Evolutionary conservation across 2,888 invertebrate genomes (phyloP).

Genomic region (Drosophila pseudotalamancana): DNA sequence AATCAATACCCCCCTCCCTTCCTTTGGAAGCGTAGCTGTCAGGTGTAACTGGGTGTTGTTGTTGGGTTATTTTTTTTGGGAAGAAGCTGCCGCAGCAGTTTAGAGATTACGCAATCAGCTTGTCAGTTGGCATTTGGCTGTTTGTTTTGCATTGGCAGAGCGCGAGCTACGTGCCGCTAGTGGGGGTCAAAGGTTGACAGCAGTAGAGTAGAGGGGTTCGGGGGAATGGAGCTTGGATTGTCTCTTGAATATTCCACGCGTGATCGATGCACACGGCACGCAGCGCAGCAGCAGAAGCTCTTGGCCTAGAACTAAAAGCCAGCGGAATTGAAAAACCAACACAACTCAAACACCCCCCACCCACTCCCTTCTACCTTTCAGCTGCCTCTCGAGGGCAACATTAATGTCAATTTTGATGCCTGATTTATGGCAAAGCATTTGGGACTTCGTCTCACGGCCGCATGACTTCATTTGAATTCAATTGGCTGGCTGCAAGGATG

Average conservation of each 20-base stretch:
- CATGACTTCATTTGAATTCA: slow-evolving; percentile 75
- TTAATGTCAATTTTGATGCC: slow-evolving; percentile 77
- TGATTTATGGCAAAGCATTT: slow-evolving; percentile 76
- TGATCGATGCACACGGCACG: slow-evolving; percentile 66
- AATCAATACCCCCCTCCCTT: neutral
- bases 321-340: slow-evolving; percentile 55
- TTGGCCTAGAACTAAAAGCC: slow-evolving; percentile 13
- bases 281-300: slow-evolving; percentile 14
- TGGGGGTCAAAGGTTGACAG: neutral
- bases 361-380: neutral
- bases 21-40: slow-evolving; percentile 9
- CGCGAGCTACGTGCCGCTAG: slow-evolving; percentile 34
- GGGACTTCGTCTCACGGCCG: slow-evolving; percentile 38
- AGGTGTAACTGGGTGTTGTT: too few species aligned
- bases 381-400: slow-evolving; percentile 53
- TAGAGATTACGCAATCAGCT: slow-evolving; percentile 46
- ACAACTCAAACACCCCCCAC: neutral
- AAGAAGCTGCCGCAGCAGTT: slow-evolving; percentile 1
- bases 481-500: slow-evolving; percentile 54
- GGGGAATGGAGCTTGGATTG: slow-evolving; percentile 31
- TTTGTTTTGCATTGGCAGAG: slow-evolving; percentile 48
- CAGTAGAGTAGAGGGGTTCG: neutral
- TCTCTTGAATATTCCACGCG: slow-evolving; percentile 75
- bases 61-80: slow-evolving; percentile 8
- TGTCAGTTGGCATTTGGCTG: slow-evolving; percentile 31